These are phyloP conservation scores for Tinea trinotella DNA, from an alignment of 2,888 invertebrate genomes.

Conservation along the genomic window DNA sequence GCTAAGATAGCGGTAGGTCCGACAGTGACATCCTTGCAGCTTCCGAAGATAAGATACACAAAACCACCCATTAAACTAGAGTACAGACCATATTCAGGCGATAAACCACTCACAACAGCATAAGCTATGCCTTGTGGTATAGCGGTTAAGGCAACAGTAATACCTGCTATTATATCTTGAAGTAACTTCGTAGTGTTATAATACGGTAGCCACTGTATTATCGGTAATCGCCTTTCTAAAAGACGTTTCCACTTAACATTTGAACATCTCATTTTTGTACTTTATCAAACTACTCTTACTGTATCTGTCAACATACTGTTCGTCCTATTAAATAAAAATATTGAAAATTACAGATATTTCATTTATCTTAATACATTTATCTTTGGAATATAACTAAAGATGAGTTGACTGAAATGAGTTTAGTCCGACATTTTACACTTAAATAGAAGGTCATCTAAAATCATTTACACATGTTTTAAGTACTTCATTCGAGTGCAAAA, in stretches of 20 bases:
- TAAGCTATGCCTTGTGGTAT: constrained; percentile 90
- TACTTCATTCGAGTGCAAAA: too few relatives aligned
- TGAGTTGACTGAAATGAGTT: background rate
- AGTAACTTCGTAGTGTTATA: constrained; percentile 77
- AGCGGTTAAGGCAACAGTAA: constrained; percentile 87
- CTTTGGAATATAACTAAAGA: background rate
- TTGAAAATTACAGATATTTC: background rate
- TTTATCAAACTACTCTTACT: background rate
- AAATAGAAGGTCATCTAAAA: too few relatives aligned
- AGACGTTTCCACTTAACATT: background rate
- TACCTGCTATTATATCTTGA: constrained; percentile 88
- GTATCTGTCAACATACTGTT: constrained; percentile 4
- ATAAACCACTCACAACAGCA: constrained; percentile 81
- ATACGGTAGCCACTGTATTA: constrained; percentile 80
- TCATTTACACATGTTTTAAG: too few relatives aligned
- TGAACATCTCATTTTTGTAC: background rate
- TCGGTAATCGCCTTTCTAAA: constrained; percentile 73
- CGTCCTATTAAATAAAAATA: background rate
- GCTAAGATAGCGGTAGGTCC: constrained; percentile 94
- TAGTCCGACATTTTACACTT: too few relatives aligned
- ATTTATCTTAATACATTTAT: constrained; percentile 5
- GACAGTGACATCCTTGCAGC: constrained; percentile 81
- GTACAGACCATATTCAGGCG: constrained; percentile 86
- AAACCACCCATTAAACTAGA: constrained; percentile 92
- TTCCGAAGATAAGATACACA: constrained; percentile 89